Evolutionary conservation across 2,113 vertebrate genomes (phyloP).

Genomic region (Murina feae): DNA sequence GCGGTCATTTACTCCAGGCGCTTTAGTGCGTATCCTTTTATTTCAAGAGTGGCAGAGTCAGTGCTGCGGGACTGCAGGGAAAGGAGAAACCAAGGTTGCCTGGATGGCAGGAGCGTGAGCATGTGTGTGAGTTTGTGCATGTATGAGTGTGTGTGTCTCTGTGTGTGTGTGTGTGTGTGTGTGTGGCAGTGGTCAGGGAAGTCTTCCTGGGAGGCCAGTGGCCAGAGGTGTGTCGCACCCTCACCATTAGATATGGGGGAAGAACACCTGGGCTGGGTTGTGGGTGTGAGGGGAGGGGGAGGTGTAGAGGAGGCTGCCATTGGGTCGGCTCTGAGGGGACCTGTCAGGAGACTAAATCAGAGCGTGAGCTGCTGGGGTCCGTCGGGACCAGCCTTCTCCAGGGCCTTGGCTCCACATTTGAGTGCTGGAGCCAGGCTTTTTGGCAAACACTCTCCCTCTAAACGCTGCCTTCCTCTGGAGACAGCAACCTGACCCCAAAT

Average conservation of each 20-base stretch:
- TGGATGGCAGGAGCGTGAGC: not conserved
- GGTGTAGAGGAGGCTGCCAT: rapidly evolving
- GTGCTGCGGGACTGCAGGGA: not conserved
- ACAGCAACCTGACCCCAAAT: not conserved
- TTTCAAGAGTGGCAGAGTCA: not conserved
- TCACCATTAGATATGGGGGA: rapidly evolving
- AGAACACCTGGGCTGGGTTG: too few species aligned
- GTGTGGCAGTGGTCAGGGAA: not conserved
- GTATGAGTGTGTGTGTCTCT: too few species aligned
- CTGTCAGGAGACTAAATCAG: not conserved
- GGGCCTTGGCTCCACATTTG: not conserved
- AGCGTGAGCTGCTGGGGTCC: not conserved
- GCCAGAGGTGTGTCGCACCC: not conserved
- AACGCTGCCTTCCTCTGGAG: not conserved
- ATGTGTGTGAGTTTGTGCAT: too few species aligned
- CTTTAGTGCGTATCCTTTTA: not conserved
- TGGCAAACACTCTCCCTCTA: not conserved
- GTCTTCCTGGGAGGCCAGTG: not conserved
- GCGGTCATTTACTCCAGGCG: not conserved
- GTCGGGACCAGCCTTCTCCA: not conserved
- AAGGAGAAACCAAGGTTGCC: not conserved
- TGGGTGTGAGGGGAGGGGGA: not conserved
- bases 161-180: too few species aligned
- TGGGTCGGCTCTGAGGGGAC: not conserved
- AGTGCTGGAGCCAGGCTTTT: not conserved